Evolutionary conservation across 2,113 vertebrate genomes (phyloP).

Genomic region (Callionymus lyra): DNA sequence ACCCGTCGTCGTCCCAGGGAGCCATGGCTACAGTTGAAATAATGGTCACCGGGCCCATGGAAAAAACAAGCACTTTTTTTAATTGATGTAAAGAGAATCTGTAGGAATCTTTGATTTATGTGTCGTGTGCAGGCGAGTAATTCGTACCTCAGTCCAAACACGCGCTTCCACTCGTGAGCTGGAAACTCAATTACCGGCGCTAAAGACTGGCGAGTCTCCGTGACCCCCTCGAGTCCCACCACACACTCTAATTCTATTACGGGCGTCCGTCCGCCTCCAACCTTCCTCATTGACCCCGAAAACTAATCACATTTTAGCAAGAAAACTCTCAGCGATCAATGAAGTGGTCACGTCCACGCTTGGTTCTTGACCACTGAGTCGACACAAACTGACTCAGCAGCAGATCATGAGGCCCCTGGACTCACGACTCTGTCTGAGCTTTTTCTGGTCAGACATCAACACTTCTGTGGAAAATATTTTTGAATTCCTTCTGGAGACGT

Average conservation of each 20-base stretch:
- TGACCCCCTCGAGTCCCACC: slow-evolving; percentile 17
- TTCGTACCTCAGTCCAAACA: too few species aligned
- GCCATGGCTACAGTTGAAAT: slow-evolving; percentile 36
- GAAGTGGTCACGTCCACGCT: slow-evolving; percentile 5
- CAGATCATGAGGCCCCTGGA: too few species aligned
- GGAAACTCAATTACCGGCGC: slow-evolving; percentile 53
- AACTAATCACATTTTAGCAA: slow-evolving; percentile 48
- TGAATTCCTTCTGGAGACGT: too few species aligned
- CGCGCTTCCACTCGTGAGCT: slow-evolving; percentile 48
- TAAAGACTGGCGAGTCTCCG: slow-evolving; percentile 45
- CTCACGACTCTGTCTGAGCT: too few species aligned
- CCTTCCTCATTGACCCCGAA: slow-evolving; percentile 23
- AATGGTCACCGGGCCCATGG: too few species aligned
- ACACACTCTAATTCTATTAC: slow-evolving; percentile 48
- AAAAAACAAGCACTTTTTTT: too few species aligned
- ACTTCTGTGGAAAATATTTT: too few species aligned
- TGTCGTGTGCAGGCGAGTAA: too few species aligned
- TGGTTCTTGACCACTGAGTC: background rate
- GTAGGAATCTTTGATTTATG: too few species aligned
- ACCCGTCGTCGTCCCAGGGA: slow-evolving; percentile 55
- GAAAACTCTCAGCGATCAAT: slow-evolving; percentile 37
- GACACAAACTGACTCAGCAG: slow-evolving; percentile 1
- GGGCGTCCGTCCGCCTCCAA: slow-evolving; percentile 38
- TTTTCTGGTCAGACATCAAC: too few species aligned
- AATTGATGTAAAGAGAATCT: too few species aligned